A percentile compares a stretch with the other conserved stretches of the same genome.
Conservation (phyloP, 2,888 invertebrate genomes). For the Agriotes lineatus region DNA sequence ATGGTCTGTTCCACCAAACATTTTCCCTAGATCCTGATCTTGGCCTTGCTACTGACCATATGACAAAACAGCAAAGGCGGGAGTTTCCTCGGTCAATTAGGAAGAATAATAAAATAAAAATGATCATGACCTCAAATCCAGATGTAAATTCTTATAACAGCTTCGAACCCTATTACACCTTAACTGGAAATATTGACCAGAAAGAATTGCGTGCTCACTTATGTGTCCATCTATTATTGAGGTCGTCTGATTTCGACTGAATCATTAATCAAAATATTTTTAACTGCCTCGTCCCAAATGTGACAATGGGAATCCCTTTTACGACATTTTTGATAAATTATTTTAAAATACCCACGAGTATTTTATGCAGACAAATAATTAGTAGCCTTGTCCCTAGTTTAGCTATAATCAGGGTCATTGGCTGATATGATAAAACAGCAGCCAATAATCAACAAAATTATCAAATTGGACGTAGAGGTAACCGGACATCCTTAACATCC, state of each 20-base stretch:
- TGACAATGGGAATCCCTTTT: too few species aligned
- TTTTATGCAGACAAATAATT: background rate
- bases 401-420: slow-evolving; percentile 13
- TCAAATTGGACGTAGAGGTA: slow-evolving; percentile 5
- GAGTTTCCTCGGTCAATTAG: too few species aligned
- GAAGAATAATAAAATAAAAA: too few species aligned
- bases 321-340: too few species aligned
- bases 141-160: too few species aligned
- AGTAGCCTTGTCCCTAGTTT: background rate
- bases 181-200: background rate
- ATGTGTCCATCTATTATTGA: background rate
- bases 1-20: too few species aligned
- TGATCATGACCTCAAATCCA: too few species aligned
- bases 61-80: too few species aligned
- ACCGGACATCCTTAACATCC: slow-evolving; percentile 10
- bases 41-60: too few species aligned
- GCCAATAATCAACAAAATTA: slow-evolving; percentile 5
- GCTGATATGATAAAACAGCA: background rate
- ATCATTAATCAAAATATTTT: background rate
- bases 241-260: background rate
- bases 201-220: background rate
- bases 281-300: too few species aligned
- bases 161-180: too few species aligned
- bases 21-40: too few species aligned
- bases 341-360: background rate